Conservation (phyloP, 2,113 vertebrate genomes). For the Cavia aperea region DNA sequence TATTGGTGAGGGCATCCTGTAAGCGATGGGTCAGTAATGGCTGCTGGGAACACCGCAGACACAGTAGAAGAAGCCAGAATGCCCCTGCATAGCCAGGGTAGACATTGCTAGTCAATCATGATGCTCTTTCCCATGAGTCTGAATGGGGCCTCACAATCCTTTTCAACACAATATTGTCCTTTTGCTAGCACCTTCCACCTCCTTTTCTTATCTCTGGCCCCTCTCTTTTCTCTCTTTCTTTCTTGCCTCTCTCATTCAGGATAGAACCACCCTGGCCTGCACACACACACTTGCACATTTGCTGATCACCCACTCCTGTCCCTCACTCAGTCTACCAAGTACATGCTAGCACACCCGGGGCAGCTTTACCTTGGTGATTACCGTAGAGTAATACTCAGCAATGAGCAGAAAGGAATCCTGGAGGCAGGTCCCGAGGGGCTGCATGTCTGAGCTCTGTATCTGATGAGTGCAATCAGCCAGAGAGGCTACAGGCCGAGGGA, state of each 20-base stretch:
- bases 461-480: not conserved
- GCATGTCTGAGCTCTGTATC: not conserved
- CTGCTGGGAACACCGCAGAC: not conserved
- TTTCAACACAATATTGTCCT: not conserved
- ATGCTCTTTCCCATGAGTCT: not conserved
- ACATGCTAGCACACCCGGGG: too few species aligned
- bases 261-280: not conserved
- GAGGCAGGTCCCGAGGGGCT: constrained; percentile 13
- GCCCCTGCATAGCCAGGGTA: not conserved
- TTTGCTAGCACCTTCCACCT: not conserved
- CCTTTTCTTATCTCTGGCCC: not conserved
- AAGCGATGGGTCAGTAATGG: rapidly evolving
- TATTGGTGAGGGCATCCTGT: not conserved
- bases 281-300: rapidly evolving
- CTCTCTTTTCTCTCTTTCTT: not conserved
- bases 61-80: rapidly evolving
- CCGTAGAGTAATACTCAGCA: constrained; percentile 45
- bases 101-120: not conserved
- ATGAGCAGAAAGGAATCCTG: not conserved
- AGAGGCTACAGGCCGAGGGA: not conserved
- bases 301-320: rapidly evolving
- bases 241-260: not conserved
- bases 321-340: not conserved
- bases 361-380: constrained; percentile 45
- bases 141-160: not conserved